phyloP scores from a whole-genome alignment of 2,113 vertebrate genomes.

The Pomatostomus ruficeps region DNA sequence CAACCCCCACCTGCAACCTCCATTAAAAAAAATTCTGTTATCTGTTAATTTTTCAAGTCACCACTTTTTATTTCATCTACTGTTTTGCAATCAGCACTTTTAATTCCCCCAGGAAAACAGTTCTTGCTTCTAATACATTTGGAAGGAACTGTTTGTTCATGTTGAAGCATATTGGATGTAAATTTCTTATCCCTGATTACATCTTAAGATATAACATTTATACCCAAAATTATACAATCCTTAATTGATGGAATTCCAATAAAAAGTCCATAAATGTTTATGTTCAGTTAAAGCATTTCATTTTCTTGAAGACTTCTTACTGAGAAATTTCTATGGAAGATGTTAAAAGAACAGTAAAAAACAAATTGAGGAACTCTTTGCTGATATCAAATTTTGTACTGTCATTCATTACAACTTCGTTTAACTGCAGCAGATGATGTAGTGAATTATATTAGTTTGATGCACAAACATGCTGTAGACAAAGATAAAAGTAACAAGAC shows the following conservation, averaged over 20 bases:
- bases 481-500: background rate
- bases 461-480: background rate
- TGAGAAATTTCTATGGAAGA: background rate
- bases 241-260: background rate
- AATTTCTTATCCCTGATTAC: background rate
- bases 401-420: background rate
- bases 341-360: background rate
- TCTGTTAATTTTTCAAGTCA: background rate
- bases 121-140: background rate
- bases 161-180: background rate
- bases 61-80: conserved; percentile 1
- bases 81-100: background rate
- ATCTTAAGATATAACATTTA: background rate
- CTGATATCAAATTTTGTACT: background rate
- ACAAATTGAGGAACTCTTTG: background rate
- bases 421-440: background rate
- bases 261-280: background rate
- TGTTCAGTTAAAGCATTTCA: background rate
- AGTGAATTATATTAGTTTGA: background rate
- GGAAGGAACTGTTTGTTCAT: background rate
- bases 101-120: background rate
- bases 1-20: background rate
- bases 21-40: background rate
- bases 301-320: background rate
- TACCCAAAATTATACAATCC: background rate